Base-by-base conservation (phyloP, 2,888 invertebrate genomes). In the Macrosoma leucophasiata region DNA sequence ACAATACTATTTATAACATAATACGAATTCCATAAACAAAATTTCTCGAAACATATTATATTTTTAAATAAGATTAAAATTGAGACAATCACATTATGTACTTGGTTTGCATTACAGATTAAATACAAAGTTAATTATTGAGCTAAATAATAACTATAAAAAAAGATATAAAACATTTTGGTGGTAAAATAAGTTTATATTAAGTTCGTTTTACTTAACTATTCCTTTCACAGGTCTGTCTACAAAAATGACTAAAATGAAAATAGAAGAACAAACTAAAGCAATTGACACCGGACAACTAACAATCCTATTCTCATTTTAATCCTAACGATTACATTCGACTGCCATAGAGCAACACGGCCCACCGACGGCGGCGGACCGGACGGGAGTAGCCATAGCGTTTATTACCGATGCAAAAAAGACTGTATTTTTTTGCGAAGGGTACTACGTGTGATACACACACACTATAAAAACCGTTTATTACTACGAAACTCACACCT, bases 241-340 rank as follows among this genome's bases (percentile, higher is more conserved):
- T 29, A 29, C 28, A 28, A 24, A 28, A 28, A 43, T 59, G 81
- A 81, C 71, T 81, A 72, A 81, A 82, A 81, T 79, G 81, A 82
- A 74, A 81, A 82, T 81, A 82, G 81, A 82, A 82, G 69, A 68
- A 52, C 31, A 20, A 30, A 31, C 15, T 25, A 37, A 22, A 39
- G 11, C 27, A 18, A 32, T 26, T 20, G 29, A 25, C 34, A 37
- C 26, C 35, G 29, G 19, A 21, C 23, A 32, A 30, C 59, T 62
- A 58, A 36, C 39, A 66, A 69, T 81, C 81, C 81, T 82, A 81
- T 82, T 82, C 61, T 75, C 79, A 78, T 78, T 78, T 77, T 60
- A 78, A 73, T 78, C 78, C 31, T 25, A 33, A n/a, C n/a, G n/a
- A n/a, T n/a, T n/a, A n/a, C n/a, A n/a, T n/a, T n/a, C n/a, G n/a